Percentiles rank a stretch among this genome's conserved stretches.
phyloP scores from a whole-genome alignment of 2,113 vertebrate species.

The Alligator sinensis region DNA sequence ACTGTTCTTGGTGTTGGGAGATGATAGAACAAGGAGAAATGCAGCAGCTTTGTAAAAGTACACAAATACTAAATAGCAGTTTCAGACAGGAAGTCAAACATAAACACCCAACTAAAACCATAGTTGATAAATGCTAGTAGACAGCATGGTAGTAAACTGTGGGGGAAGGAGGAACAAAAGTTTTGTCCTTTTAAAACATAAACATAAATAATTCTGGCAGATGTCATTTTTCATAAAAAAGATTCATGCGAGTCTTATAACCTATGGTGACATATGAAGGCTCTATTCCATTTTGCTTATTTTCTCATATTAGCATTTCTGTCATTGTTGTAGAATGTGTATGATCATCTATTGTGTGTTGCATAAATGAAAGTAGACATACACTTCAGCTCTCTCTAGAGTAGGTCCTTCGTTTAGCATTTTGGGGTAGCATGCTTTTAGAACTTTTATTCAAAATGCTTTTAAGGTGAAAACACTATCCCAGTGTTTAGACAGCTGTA shows the following conservation, averaged over 20 bases:
- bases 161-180: constrained; percentile 2
- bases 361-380: constrained; percentile 11
- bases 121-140: not conserved
- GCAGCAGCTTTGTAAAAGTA: not conserved
- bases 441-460: not conserved
- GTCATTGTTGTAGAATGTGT: not conserved
- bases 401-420: not conserved
- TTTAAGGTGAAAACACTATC: not conserved
- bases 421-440: constrained; percentile 20
- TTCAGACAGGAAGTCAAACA: not conserved
- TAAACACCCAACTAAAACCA: not conserved
- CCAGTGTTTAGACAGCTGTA: not conserved
- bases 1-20: no score
- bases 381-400: constrained; percentile 2
- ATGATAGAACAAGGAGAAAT: not conserved
- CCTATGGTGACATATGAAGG: not conserved
- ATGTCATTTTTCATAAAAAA: constrained; percentile 46
- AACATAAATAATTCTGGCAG: constrained; percentile 35
- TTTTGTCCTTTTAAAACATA: constrained; percentile 30
- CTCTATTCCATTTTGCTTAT: constrained; percentile 36
- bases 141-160: not conserved
- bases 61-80: not conserved
- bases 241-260: not conserved
- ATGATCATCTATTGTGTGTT: not conserved
- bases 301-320: constrained; percentile 36